These are phyloP conservation scores for Andrena bicolor DNA, from an alignment of 2,888 invertebrate genomes.

Conservation along the genomic window DNA sequence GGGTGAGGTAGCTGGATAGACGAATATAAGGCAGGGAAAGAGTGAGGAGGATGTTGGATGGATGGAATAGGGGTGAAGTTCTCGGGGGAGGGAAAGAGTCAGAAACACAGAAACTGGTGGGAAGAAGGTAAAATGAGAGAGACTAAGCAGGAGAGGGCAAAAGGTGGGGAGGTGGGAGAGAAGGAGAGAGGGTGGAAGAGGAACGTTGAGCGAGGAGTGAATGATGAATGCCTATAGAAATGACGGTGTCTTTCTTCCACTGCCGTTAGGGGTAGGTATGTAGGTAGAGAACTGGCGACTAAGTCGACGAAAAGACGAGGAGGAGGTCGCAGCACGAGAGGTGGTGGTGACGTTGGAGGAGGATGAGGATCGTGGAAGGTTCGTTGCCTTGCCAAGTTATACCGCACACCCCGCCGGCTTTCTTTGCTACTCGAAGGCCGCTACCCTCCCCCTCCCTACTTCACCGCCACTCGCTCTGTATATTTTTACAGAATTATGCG, in stretches of 20 bases:
- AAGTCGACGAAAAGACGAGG: slow-evolving; percentile 70
- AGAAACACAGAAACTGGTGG: slow-evolving; percentile 29
- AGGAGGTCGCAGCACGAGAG: slow-evolving; percentile 67
- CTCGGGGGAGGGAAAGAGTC: slow-evolving; percentile 13
- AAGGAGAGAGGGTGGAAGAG: slow-evolving; percentile 29
- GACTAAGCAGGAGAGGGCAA: slow-evolving; percentile 26
- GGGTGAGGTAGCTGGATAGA: not conserved
- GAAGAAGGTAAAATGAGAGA: slow-evolving; percentile 43
- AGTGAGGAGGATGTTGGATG: not conserved
- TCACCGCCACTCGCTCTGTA: slow-evolving; percentile 57
- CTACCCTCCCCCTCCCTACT: slow-evolving; percentile 41
- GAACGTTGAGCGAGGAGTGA: slow-evolving; percentile 74
- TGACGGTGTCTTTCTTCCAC: slow-evolving; percentile 74
- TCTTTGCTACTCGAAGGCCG: slow-evolving; percentile 62
- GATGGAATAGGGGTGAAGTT: slow-evolving; percentile 28
- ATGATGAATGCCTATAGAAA: slow-evolving; percentile 83
- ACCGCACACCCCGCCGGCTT: slow-evolving; percentile 54
- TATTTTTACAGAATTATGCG: slow-evolving; percentile 65
- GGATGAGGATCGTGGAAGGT: slow-evolving; percentile 59
- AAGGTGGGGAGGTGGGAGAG: slow-evolving; percentile 8
- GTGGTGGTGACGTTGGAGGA: slow-evolving; percentile 57
- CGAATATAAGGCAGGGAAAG: slow-evolving; percentile 25
- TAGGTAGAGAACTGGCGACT: slow-evolving; percentile 63
- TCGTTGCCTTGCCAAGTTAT: slow-evolving; percentile 71
- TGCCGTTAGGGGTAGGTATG: slow-evolving; percentile 52